Percentiles rank a stretch among this genome's conserved stretches.
phyloP scores from a whole-genome alignment of 2,888 invertebrate genomes.

The Linnaemya vulpina region DNA sequence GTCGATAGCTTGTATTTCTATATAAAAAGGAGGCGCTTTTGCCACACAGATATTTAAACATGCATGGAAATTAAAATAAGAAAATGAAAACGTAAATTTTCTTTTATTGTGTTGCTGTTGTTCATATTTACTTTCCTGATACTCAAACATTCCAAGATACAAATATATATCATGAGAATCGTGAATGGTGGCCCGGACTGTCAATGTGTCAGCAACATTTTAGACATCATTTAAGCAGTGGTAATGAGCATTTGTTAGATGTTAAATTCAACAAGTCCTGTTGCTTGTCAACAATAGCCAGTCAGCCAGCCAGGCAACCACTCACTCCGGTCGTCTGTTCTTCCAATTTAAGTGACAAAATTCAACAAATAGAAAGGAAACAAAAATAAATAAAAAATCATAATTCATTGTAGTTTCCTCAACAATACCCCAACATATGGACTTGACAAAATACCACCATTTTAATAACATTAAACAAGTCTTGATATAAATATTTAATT shows the following conservation, averaged over 20 bases:
- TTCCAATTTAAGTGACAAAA: conserved; percentile 25
- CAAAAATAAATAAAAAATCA: conserved; percentile 54
- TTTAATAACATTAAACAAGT: conserved; percentile 48
- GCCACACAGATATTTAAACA: conserved; percentile 21
- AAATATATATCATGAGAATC: conserved; percentile 72
- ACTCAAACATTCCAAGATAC: conserved; percentile 7
- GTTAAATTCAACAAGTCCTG: conserved; percentile 69
- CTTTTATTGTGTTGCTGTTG: background rate
- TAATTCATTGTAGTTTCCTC: conserved; percentile 69
- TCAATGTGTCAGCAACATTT: conserved; percentile 74
- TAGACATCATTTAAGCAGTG: conserved; percentile 69
- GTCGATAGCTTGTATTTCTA: conserved; percentile 21
- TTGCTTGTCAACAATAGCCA: conserved; percentile 57
- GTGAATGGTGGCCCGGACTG: conserved; percentile 74
- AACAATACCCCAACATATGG: conserved; percentile 31
- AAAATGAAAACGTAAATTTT: conserved; percentile 49
- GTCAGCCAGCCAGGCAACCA: conserved; percentile 21
- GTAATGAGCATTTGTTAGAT: conserved; percentile 74
- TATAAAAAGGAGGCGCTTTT: conserved; percentile 1
- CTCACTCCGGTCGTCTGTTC: background rate
- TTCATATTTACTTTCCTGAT: background rate
- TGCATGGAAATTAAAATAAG: conserved; percentile 4
- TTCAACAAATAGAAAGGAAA: conserved; percentile 18
- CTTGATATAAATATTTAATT: conserved; percentile 60
- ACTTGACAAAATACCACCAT: conserved; percentile 65